Conservation (phyloP, 2,113 vertebrate genomes). For the Struthidea cinerea region DNA sequence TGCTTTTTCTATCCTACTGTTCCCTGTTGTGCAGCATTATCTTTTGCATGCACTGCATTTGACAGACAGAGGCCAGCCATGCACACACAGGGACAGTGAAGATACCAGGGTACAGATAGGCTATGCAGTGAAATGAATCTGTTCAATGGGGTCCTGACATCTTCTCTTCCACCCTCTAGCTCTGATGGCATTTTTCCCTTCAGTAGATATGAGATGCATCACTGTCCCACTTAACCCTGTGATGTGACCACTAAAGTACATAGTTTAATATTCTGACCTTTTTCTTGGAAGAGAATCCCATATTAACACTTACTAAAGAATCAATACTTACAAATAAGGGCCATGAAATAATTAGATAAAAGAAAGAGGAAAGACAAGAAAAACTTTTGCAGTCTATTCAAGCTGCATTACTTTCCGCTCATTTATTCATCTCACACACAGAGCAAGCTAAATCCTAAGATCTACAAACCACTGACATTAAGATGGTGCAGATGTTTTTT, state of each 20-base stretch:
- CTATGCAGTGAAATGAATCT: neutral
- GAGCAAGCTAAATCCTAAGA: neutral
- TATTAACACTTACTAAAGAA: neutral
- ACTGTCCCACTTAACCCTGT: neutral
- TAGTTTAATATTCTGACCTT: neutral
- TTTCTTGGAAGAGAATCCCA: neutral
- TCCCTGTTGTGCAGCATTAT: neutral
- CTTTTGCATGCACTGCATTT: neutral
- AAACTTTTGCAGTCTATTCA: neutral
- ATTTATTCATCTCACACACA: neutral
- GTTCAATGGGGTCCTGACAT: neutral
- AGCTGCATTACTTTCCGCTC: neutral
- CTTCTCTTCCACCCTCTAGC: neutral
- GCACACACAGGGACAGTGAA: neutral
- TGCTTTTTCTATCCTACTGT: neutral
- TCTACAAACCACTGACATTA: neutral
- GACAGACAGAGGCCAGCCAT: neutral
- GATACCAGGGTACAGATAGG: fast-evolving
- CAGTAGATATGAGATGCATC: neutral
- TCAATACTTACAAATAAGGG: neutral
- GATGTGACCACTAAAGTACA: neutral
- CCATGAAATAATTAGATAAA: neutral
- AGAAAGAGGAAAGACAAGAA: neutral
- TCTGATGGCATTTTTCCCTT: neutral
- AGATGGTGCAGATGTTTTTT: neutral